These are phyloP conservation scores for Henricia sp. DNA, from an alignment of 53 echinoderm and acorn worm genomes.

Conservation along the genomic window DNA sequence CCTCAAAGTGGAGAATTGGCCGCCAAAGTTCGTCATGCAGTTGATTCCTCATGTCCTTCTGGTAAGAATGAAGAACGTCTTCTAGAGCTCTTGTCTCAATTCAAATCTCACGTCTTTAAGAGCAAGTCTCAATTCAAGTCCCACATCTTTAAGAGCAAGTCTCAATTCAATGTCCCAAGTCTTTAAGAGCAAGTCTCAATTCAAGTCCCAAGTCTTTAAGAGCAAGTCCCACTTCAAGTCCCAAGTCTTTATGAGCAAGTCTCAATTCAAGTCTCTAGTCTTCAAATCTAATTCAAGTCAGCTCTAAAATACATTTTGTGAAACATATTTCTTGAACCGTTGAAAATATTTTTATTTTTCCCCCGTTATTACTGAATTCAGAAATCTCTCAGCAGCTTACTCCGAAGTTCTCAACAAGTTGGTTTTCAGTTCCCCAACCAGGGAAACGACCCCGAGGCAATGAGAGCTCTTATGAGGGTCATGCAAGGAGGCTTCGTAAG, in stretches of 20 bases:
- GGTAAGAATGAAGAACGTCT: slow-evolving; percentile 76
- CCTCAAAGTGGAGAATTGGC: slow-evolving; percentile 89
- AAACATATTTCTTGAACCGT: not conserved
- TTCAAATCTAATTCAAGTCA: too few relatives aligned
- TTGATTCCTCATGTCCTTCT: slow-evolving; percentile 82
- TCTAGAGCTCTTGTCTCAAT: too few relatives aligned
- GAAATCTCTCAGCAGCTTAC: slow-evolving; percentile 70
- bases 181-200: too few relatives aligned
- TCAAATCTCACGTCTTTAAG: too few relatives aligned
- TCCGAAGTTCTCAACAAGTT: slow-evolving; percentile 80
- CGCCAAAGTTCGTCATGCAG: slow-evolving; percentile 91
- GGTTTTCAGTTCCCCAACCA: slow-evolving; percentile 81
- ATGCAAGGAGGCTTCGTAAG: slow-evolving; percentile 91
- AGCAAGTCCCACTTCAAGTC: too few relatives aligned
- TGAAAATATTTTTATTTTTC: too few relatives aligned
- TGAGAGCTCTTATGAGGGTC: slow-evolving; percentile 77
- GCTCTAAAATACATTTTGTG: not conserved
- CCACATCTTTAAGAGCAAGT: too few relatives aligned
- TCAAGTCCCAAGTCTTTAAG: too few relatives aligned
- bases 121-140: too few relatives aligned
- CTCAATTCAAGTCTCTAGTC: too few relatives aligned
- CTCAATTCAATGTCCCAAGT: too few relatives aligned
- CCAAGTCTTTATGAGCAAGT: too few relatives aligned
- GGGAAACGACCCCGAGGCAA: slow-evolving; percentile 68
- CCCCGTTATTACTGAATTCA: slow-evolving; percentile 8